Percentiles rank a stretch among this genome's conserved stretches.
Conservation (phyloP, 2,113 vertebrate genomes). For the Hippotragus niger region DNA sequence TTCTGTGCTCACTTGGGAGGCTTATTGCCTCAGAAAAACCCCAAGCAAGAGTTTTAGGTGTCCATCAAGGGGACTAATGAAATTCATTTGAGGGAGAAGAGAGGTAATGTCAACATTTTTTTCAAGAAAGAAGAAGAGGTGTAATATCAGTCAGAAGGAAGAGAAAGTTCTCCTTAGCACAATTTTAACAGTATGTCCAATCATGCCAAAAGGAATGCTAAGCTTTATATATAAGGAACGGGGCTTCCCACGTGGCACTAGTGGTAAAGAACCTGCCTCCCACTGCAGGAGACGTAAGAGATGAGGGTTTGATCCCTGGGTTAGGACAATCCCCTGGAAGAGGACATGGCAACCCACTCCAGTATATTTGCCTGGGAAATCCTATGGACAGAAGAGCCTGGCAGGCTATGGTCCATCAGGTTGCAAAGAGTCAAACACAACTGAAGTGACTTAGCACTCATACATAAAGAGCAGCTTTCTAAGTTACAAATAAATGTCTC, state of each 20-base stretch:
- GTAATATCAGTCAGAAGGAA: conserved; percentile 21
- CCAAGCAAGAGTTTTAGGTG: not conserved
- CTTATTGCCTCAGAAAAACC: conserved; percentile 4
- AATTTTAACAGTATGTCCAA: conserved; percentile 13
- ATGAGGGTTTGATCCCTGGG: not conserved
- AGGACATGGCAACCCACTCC: not conserved
- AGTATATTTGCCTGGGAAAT: not conserved
- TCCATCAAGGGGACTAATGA: not conserved
- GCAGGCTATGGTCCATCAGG: not conserved
- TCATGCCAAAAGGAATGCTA: not conserved
- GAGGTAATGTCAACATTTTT: not conserved
- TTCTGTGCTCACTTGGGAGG: not conserved
- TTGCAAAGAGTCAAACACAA: not conserved
- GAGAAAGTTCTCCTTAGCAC: not conserved
- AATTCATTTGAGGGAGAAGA: not conserved
- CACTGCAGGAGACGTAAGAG: not conserved
- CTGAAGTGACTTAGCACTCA: not conserved
- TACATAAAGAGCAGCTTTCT: not conserved
- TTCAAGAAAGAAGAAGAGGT: not conserved
- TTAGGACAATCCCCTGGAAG: not conserved
- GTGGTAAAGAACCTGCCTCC: not conserved
- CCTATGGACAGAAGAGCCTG: not conserved
- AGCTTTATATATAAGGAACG: not conserved
- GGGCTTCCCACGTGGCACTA: not conserved
- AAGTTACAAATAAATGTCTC: conserved; percentile 3